phyloP scores from a whole-genome alignment of 2,888 invertebrate species.

The Saturnia pavonia region DNA sequence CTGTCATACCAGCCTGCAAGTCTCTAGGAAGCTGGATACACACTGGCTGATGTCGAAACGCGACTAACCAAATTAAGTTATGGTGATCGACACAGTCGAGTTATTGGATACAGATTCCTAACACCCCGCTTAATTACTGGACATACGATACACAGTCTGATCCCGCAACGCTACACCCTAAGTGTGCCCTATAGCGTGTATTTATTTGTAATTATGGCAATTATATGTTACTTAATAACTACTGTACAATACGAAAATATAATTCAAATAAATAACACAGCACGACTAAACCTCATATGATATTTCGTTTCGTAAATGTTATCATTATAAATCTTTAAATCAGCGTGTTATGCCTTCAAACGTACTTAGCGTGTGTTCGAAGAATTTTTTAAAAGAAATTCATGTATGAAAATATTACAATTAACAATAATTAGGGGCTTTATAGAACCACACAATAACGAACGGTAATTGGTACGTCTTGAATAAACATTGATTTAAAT shows the following conservation, averaged over 20 bases:
- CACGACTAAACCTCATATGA: too few relatives aligned
- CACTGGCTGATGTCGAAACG: too few relatives aligned
- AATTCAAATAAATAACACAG: neutral
- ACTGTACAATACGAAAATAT: neutral
- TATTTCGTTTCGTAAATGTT: neutral
- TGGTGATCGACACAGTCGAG: too few relatives aligned
- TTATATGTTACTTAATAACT: too few relatives aligned
- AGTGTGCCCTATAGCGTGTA: neutral
- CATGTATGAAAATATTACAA: neutral
- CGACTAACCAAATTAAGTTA: too few relatives aligned
- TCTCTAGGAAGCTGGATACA: too few relatives aligned
- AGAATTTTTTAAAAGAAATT: neutral
- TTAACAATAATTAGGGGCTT: neutral
- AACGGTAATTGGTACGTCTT: neutral
- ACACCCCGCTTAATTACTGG: too few relatives aligned
- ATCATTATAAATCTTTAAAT: neutral
- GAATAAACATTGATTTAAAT: constrained; percentile 10
- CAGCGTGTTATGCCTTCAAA: neutral
- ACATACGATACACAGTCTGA: too few relatives aligned
- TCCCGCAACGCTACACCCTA: too few relatives aligned
- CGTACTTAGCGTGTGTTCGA: neutral
- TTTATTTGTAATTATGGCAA: neutral
- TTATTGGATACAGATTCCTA: too few relatives aligned
- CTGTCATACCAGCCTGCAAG: too few relatives aligned
- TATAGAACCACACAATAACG: neutral